Base-by-base conservation (phyloP, 1,140 invertebrate species). In the Coenobita brevimanus region DNA sequence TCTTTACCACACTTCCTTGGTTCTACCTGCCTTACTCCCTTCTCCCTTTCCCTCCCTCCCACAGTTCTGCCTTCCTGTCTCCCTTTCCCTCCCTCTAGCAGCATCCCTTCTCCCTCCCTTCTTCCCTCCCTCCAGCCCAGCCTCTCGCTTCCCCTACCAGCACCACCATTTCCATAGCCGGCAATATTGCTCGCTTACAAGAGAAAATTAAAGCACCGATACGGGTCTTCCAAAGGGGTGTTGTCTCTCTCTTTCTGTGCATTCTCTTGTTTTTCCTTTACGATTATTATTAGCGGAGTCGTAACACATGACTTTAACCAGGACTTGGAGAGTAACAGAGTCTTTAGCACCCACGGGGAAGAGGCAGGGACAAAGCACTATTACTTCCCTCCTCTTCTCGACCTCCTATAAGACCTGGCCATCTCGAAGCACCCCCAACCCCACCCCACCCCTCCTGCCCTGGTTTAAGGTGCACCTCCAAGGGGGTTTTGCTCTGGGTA, bases 151-250 rank as follows among this genome's bases (percentile, higher is more conserved):
- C 43, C n/a, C 76, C 50, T 50, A 21, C 27, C 75, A 15, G 50
- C 38, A 38, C 64, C 41, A 30, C 81, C 41, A 54, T 80, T 87
- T 81, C 84, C 76, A 87, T 87, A 87, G 62, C 62, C 57, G 21
- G 50, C 84, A 80, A 81, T 87, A 87, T 71, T 73, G 84, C 78
- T 80, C 76, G 62, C 76, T 33, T 41, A 87, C 84, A 71, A 36
- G 84, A 73, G 76, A 87, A 86, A 86, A 87, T 87, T 87, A 87
- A 78, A 80, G 30, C 62, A 60, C 75, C 76, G 79, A 81, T 87
- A 80, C 36, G 38, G 78, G 62, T 73, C 41, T 33, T 41, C 15
- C 41, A 76, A 80, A 62, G 62, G 57, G 67, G 50, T 41, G 60
- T 69, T 57, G 57, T 76, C 36, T 62, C 50, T 57, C 36, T 17